These are phyloP conservation scores for Neotragus pygmaeus DNA, from an alignment of 2,113 vertebrate genomes.

Conservation along the genomic window DNA sequence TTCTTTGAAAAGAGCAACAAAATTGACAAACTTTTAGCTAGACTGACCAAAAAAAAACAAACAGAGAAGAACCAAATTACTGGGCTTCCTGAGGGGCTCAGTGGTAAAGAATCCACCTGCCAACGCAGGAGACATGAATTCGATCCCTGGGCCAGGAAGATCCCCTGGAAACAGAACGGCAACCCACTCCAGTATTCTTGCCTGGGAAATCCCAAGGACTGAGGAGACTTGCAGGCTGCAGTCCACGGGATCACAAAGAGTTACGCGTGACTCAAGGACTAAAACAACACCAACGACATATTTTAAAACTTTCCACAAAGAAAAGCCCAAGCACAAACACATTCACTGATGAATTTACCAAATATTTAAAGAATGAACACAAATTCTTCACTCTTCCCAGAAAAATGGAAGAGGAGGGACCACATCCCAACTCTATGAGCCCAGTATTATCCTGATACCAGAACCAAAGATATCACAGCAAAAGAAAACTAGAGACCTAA, in stretches of 20 bases:
- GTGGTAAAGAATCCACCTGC: not conserved
- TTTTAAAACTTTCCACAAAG: not conserved
- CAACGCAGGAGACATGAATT: not conserved
- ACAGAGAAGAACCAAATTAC: not conserved
- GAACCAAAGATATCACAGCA: not conserved
- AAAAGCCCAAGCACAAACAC: not conserved
- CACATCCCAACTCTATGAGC: not conserved
- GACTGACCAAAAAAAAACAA: not conserved
- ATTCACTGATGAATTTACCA: not conserved
- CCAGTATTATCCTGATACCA: not conserved
- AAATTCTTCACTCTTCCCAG: not conserved
- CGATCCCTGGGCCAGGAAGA: not conserved
- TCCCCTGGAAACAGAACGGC: not conserved
- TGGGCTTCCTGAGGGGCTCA: not conserved
- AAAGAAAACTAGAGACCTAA: not conserved
- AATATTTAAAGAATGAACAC: not conserved
- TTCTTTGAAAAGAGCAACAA: not conserved
- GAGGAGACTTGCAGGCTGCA: not conserved
- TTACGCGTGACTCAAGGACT: not conserved
- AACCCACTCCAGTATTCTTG: not conserved
- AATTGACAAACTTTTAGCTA: not conserved
- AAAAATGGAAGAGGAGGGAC: not conserved
- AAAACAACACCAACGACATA: not conserved
- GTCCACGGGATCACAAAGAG: not conserved
- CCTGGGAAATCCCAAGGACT: not conserved